These are phyloP conservation scores for Kryptolebias ocellatus DNA, from an alignment of 2,797 vertebrate species.

Conservation along the genomic window DNA sequence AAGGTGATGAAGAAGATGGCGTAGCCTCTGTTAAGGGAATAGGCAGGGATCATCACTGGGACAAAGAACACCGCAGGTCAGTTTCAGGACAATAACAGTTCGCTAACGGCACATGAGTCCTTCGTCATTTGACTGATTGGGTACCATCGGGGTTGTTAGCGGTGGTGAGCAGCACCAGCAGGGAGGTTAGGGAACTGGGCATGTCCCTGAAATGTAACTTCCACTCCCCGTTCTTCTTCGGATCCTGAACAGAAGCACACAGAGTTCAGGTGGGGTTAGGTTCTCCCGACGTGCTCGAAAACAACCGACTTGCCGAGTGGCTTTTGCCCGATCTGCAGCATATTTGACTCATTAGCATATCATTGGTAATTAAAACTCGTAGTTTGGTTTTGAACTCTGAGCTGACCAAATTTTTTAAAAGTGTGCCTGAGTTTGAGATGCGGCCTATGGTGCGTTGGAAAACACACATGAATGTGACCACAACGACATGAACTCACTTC, in stretches of 20 bases:
- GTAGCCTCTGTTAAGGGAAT: constrained; percentile 88
- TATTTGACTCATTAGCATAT: not conserved
- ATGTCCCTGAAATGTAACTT: constrained; percentile 87
- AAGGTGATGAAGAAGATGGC: constrained; percentile 92
- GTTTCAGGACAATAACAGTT: not conserved
- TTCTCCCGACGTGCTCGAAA: too few relatives aligned
- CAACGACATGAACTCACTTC: constrained; percentile 78
- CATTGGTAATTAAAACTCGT: too few relatives aligned
- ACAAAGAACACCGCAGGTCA: not conserved
- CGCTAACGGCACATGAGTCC: not conserved
- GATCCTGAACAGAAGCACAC: constrained; percentile 77
- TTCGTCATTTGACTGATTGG: fast-evolving
- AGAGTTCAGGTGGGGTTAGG: not conserved
- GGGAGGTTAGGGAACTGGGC: constrained; percentile 85
- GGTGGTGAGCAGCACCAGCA: constrained; percentile 93
- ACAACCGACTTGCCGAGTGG: too few relatives aligned
- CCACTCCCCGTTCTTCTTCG: constrained; percentile 87
- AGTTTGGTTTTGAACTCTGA: too few relatives aligned
- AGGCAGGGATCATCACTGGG: constrained; percentile 94
- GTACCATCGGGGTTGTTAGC: constrained; percentile 97
- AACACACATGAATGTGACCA: not conserved
- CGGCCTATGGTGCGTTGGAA: not conserved
- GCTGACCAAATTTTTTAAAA: too few relatives aligned
- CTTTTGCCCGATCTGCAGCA: not conserved
- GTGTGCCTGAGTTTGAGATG: too few relatives aligned